Percentiles rank a stretch among this genome's conserved stretches.
Evolutionary conservation across 2,113 vertebrate genomes (phyloP).

Genomic region (Numida meleagris): DNA sequence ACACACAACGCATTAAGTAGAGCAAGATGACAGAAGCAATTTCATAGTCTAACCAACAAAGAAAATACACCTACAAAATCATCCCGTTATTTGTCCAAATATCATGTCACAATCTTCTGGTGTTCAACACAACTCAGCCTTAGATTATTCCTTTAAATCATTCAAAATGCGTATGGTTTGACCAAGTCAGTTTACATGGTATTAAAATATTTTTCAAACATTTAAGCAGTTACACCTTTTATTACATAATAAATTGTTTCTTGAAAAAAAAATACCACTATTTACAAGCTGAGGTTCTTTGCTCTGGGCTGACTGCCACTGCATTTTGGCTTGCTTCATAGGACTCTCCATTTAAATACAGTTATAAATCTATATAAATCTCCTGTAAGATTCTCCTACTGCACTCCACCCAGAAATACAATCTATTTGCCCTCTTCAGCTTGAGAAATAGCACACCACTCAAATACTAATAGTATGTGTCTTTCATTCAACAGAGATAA

Average conservation of each 20-base stretch:
- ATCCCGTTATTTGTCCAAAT: neutral
- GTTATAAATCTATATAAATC: constrained; percentile 31
- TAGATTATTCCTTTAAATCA: neutral
- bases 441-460: constrained; percentile 45
- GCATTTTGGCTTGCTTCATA: constrained; percentile 35
- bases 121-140: neutral
- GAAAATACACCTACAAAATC: neutral
- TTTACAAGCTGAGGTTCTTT: constrained; percentile 32
- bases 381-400: neutral
- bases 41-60: neutral
- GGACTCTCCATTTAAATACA: constrained; percentile 18
- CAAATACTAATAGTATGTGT: constrained; percentile 37
- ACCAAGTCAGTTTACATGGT: neutral
- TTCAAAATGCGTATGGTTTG: neutral
- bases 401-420: constrained; percentile 14
- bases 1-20: constrained; percentile 30
- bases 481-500: constrained; percentile 65
- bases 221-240: constrained; percentile 13
- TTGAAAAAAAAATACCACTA: neutral
- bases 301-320: constrained; percentile 29
- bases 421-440: constrained; percentile 27
- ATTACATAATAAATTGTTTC: constrained; percentile 38
- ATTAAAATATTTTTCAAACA: neutral
- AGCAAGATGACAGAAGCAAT: neutral
- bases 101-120: neutral